These are phyloP conservation scores for Drosophila rellima DNA, from an alignment of 2,888 invertebrate genomes.

Conservation along the genomic window DNA sequence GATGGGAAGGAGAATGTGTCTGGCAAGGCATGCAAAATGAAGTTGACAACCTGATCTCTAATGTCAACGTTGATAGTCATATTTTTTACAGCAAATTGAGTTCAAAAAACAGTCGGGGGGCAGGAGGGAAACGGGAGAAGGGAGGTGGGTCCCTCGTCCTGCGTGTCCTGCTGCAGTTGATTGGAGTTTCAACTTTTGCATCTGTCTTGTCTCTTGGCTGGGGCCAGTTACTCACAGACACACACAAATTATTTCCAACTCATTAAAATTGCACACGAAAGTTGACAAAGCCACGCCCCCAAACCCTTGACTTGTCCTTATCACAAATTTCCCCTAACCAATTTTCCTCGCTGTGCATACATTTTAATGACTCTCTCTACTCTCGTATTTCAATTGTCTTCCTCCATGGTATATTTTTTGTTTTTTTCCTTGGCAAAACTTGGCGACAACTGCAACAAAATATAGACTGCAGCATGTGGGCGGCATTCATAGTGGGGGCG, in stretches of 20 bases:
- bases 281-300: constrained; percentile 29
- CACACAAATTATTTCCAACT: constrained; percentile 80
- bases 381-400: constrained; percentile 71
- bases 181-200: constrained; percentile 33
- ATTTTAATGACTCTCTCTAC: constrained; percentile 78
- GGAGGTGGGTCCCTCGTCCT: neutral
- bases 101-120: neutral
- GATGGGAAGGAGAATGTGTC: constrained; percentile 16
- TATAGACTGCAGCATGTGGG: constrained; percentile 56
- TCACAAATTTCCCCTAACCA: constrained; percentile 4
- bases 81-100: constrained; percentile 62
- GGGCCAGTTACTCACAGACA: constrained; percentile 49
- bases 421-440: constrained; percentile 26
- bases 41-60: constrained; percentile 75
- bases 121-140: too few species aligned
- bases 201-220: constrained; percentile 6
- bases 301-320: constrained; percentile 1
- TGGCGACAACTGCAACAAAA: constrained; percentile 45
- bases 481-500: constrained; percentile 45
- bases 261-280: constrained; percentile 75
- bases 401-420: constrained; percentile 12
- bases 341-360: constrained; percentile 44
- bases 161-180: constrained; percentile 54
- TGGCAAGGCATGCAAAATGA: constrained; percentile 37
- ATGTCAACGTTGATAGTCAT: constrained; percentile 78